These are phyloP conservation scores for Chelon labrosus DNA, from an alignment of 2,797 vertebrate species.

Conservation along the genomic window DNA sequence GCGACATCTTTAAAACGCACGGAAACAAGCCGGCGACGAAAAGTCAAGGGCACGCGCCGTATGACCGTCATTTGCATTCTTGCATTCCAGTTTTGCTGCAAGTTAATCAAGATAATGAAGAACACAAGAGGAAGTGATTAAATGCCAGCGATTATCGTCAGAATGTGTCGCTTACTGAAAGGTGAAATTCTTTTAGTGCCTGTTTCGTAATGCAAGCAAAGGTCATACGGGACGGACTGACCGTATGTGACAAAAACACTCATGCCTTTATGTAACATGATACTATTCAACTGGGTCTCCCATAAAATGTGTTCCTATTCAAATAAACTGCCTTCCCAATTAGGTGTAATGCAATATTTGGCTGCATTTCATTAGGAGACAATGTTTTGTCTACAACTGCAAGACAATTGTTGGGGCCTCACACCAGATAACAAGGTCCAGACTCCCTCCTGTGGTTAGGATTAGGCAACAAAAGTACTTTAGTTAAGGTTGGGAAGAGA, in stretches of 20 bases:
- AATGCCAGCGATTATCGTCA: slow-evolving; percentile 21
- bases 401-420: background rate
- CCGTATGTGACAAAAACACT: background rate
- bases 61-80: background rate
- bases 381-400: background rate
- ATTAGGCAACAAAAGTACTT: background rate
- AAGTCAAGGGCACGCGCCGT: background rate
- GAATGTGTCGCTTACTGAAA: slow-evolving; percentile 11
- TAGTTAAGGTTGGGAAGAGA: background rate
- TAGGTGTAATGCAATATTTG: background rate
- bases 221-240: slow-evolving; percentile 1
- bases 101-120: slow-evolving; percentile 17
- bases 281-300: background rate
- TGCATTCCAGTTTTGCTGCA: background rate
- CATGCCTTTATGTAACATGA: background rate
- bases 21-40: background rate
- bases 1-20: background rate
- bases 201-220: slow-evolving; percentile 16
- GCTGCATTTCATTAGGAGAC: background rate
- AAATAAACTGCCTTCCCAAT: background rate
- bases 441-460: background rate
- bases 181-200: slow-evolving; percentile 30
- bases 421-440: background rate
- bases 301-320: background rate
- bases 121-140: slow-evolving; percentile 9